Evolutionary conservation across 2,113 vertebrate genomes (phyloP).

Genomic region (Amazona vittata): DNA sequence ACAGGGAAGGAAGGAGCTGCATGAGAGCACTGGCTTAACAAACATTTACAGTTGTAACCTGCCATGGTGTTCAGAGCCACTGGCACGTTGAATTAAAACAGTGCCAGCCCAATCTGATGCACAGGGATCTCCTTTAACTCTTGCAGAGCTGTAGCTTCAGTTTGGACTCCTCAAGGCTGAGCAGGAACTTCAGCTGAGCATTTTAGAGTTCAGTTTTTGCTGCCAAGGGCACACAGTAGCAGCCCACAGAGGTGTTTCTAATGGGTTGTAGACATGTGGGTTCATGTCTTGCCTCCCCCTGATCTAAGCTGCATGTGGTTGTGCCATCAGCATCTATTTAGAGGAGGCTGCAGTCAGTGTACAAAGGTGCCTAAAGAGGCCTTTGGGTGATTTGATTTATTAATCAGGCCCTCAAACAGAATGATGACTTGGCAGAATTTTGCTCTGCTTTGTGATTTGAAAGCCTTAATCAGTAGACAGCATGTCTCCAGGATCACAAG

Average conservation of each 20-base stretch:
- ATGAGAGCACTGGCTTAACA: background rate
- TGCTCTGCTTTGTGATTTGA: background rate
- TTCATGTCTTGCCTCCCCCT: background rate
- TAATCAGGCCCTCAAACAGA: slow-evolving; percentile 14
- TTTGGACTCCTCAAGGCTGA: background rate
- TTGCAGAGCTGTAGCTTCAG: background rate
- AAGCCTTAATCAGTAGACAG: background rate
- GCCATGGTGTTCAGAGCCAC: background rate
- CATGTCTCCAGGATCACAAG: background rate
- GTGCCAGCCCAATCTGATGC: background rate
- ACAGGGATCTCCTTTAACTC: background rate
- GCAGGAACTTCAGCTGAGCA: background rate
- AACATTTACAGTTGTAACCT: background rate
- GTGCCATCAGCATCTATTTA: slow-evolving; percentile 1
- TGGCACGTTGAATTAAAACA: background rate
- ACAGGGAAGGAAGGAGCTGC: background rate
- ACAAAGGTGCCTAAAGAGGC: background rate
- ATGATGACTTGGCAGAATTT: slow-evolving; percentile 27
- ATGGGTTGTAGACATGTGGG: background rate
- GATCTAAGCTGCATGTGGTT: background rate
- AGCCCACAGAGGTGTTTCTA: background rate
- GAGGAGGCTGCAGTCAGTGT: background rate
- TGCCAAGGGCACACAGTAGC: background rate
- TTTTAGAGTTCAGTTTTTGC: background rate
- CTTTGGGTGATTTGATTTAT: slow-evolving; percentile 39